A percentile compares a stretch with the other conserved stretches of the same genome.
These are phyloP conservation scores for Pegea sp. DNA, from an alignment of 23 tunicate genomes.

Conservation along the genomic window DNA sequence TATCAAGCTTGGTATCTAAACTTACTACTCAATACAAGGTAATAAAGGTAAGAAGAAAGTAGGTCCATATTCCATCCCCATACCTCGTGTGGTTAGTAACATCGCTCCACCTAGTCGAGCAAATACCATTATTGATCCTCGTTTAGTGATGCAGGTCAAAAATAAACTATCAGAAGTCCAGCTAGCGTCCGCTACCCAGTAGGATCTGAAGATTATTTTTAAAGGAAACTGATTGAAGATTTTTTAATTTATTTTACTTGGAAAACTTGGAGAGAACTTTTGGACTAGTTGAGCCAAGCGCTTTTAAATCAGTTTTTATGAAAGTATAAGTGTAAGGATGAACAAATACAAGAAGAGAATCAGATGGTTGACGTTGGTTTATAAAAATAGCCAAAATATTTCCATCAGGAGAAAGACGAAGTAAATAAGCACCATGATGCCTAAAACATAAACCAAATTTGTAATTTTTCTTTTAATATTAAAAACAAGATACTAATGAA, in stretches of 20 bases:
- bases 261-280: constrained; percentile 9
- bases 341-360: constrained; percentile 23
- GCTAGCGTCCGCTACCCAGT: constrained; percentile 41
- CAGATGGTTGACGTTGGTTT: constrained; percentile 48
- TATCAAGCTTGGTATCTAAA: background rate
- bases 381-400: constrained; percentile 29
- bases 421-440: constrained; percentile 17
- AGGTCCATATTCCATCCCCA: constrained; percentile 34
- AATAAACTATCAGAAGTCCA: constrained; percentile 56
- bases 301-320: constrained; percentile 1
- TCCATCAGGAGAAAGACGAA: constrained; percentile 36
- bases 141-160: constrained; percentile 37
- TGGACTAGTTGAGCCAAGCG: constrained; percentile 4
- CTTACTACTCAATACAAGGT: constrained; percentile 26
- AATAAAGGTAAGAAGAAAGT: constrained; percentile 31
- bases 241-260: constrained; percentile 6
- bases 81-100: constrained; percentile 8
- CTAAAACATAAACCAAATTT: constrained; percentile 12
- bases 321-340: constrained; percentile 9
- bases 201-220: constrained; percentile 9
- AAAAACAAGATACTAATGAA: no score
- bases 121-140: constrained; percentile 34
- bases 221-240: background rate
- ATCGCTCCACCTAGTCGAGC: constrained; percentile 19
- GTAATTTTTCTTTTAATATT: background rate